Evolutionary conservation across 2,797 vertebrate species (phyloP), one percentile per base, ranked within the genome.

Genomic region (Diplodus puntazzo): DNA sequence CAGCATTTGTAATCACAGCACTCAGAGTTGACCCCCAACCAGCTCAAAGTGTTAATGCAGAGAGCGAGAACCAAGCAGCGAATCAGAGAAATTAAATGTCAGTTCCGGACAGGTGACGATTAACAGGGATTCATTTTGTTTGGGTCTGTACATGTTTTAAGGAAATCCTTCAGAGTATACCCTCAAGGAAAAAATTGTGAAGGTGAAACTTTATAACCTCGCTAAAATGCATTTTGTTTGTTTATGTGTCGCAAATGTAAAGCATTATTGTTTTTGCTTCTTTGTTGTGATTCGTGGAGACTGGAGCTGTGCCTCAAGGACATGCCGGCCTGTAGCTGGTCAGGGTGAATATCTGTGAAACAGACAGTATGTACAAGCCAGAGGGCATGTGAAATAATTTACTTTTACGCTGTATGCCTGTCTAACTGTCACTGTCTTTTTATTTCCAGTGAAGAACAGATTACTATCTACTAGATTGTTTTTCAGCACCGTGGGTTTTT

Each of bases 321-420:
- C 77, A 63, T 48, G 20, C 67, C 85, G 91, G 89, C 90, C 88
- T 85, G 86, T 84, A 58, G 82, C 82, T 80, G 66, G 49, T 59
- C 79, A 21, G 52, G 77, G 64, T 90, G 89, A 92, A 88, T 86
- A 88, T 91, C 87, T 90, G 87, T 86, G 81, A 92, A 92, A 86
- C 74, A 88, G 87, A 67, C 91, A 88, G 88, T 87, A 87, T 92
- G 90, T 92, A 91, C 70, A 54, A 88, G 92, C 92, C 87, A 80
- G 72, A 84, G 89, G 92, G 89, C 88, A 90, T 92, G 89, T 73
- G 88, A 88, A 94, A 94, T 92, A 91, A 94, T 93, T 94, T 90
- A 93, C 90, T 86, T 92, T 90, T 77, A 86, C 87, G 84, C 90
- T 91, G 87, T 90, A 86, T 76, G 79, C 82, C 92, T 89, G 89